Evolutionary conservation across 2,113 vertebrate genomes (phyloP), one percentile per base, ranked within the genome.

Genomic region (Myocastor coypus): DNA sequence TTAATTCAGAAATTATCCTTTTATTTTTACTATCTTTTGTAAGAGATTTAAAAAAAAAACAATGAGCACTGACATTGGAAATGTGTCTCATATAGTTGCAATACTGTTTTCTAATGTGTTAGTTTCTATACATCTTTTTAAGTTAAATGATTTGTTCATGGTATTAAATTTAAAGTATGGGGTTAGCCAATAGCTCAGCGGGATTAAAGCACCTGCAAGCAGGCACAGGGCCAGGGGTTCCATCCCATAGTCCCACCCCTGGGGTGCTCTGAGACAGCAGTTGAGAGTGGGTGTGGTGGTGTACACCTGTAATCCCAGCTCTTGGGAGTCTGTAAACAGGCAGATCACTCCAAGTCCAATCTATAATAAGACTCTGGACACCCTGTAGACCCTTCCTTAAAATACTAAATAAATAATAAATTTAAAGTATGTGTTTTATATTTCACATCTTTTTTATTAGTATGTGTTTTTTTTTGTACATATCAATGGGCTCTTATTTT

Each of bases 121-220:
- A 73, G 50, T 82, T 91, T 81, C 64, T 83, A 0, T 52, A 42
- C 82, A 34, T 3, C 1, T 84, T 84, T 92, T 64, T 92, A 34
- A 84, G 17, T 96, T 93, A 87, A 89, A 91, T 1, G n/a, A 11
- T 89, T 91, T 92, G 6, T 94, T 90, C 17, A 92, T 55, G 37
- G 75, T 52, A 7, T 69, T 86, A 32, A 82, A 81, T 34, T 68
- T 96, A 68, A 91, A 84, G 7, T 85, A 1, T 37, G 3, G 46
- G 4, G 46, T 8, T 8, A 46, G 46, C 46, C 46, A 46, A 46
- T 46, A 46, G 46, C 8, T 46, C 46, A 46, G 46, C 46, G 8
- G 46, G 46, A n/a, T 46, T 46, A 46, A 46, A 46, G 46, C 46
- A 8, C 46, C 8, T 46, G 46, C 46, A 46, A 46, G 46, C 46